phyloP scores from a whole-genome alignment of 2,797 vertebrate species.

The Rhadinocentrus ornatus region DNA sequence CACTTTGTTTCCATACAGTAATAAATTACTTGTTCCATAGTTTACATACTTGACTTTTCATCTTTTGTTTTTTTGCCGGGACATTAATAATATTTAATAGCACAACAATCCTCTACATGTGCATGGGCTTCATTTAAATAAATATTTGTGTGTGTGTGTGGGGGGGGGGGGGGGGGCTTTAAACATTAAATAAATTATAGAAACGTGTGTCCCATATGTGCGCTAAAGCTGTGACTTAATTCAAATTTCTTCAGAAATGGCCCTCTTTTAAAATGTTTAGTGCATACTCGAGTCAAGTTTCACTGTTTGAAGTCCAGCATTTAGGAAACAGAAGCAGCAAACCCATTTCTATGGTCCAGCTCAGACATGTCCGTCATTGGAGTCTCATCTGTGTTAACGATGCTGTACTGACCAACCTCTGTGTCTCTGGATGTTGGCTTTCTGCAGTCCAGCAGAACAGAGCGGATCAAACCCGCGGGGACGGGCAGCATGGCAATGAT shows the following conservation, averaged over 20 bases:
- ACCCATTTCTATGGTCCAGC: constrained; percentile 34
- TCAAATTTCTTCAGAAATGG: constrained; percentile 2
- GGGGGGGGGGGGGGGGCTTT: too few relatives aligned
- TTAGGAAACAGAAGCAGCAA: constrained; percentile 1
- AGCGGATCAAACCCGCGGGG: constrained; percentile 74
- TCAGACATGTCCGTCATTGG: constrained; percentile 60
- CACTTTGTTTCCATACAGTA: not conserved
- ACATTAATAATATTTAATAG: not conserved
- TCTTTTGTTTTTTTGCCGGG: not conserved
- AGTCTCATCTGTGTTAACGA: constrained; percentile 68
- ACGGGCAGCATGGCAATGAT: constrained; percentile 82
- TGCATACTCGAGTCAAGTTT: not conserved
- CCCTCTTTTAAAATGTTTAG: not conserved
- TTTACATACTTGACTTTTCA: not conserved
- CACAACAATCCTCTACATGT: not conserved
- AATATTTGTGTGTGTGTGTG: too few relatives aligned
- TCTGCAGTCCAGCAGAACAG: constrained; percentile 51
- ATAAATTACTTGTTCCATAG: constrained; percentile 14
- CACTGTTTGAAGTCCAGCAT: not conserved
- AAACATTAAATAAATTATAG: constrained; percentile 25
- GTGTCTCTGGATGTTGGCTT: constrained; percentile 8
- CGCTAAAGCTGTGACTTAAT: not conserved
- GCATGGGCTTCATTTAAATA: constrained; percentile 3
- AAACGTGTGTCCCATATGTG: not conserved
- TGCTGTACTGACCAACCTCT: constrained; percentile 62